Percentiles rank a stretch among this genome's conserved stretches.
Evolutionary conservation across 2,797 vertebrate genomes (phyloP).

Genomic region (Lates japonicus): DNA sequence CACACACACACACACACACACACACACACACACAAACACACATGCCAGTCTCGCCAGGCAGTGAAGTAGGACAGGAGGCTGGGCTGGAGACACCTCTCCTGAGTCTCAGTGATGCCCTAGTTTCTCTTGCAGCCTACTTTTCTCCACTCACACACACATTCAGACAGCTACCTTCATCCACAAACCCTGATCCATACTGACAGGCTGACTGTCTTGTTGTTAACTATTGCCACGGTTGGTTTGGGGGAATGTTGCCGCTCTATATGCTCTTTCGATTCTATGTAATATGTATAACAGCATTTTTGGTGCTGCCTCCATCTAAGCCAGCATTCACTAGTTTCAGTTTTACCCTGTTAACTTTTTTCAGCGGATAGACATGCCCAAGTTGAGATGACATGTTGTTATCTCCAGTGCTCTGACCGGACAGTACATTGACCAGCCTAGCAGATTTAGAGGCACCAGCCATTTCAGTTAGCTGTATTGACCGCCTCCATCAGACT

Average conservation of each 20-base stretch:
- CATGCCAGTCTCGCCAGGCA: slow-evolving; percentile 75
- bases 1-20: slow-evolving; percentile 38
- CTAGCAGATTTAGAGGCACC: slow-evolving; percentile 60
- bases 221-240: slow-evolving; percentile 43
- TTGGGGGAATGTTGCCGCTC: slow-evolving; percentile 11
- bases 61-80: slow-evolving; percentile 82
- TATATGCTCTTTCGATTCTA: neutral
- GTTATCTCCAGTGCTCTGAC: slow-evolving; percentile 48
- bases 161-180: slow-evolving; percentile 66
- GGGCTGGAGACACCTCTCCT: slow-evolving; percentile 81
- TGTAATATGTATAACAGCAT: slow-evolving; percentile 24
- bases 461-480: slow-evolving; percentile 64
- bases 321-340: slow-evolving; percentile 6
- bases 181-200: slow-evolving; percentile 63
- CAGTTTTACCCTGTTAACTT: slow-evolving; percentile 13
- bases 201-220: slow-evolving; percentile 49
- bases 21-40: slow-evolving; percentile 51
- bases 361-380: slow-evolving; percentile 31
- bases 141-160: slow-evolving; percentile 59
- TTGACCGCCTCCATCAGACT: slow-evolving; percentile 67
- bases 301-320: neutral
- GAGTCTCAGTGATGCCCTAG: slow-evolving; percentile 79
- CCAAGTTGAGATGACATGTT: slow-evolving; percentile 45
- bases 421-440: slow-evolving; percentile 49
- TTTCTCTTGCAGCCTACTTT: slow-evolving; percentile 83